Conservation (phyloP, 2,888 invertebrate species). For the Athripsodes cinereus region DNA sequence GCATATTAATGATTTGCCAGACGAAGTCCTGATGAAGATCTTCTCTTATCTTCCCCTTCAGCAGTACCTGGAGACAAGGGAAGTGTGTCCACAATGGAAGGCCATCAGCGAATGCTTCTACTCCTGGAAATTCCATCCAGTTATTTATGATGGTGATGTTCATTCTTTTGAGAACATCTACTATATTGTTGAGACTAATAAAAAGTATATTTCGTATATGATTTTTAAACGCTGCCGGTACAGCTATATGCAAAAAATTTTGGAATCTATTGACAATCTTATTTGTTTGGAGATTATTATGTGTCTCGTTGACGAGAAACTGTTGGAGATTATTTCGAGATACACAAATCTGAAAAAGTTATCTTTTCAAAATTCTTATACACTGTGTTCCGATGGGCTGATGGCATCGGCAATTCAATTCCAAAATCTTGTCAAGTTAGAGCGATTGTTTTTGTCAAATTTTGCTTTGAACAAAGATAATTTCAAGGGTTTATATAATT, state of each 20-base stretch:
- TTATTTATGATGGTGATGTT: conserved; percentile 39
- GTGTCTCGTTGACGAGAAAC: conserved; percentile 40
- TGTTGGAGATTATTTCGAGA: conserved; percentile 36
- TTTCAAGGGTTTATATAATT: conserved; percentile 37
- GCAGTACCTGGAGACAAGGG: conserved; percentile 37
- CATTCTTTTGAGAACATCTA: conserved; percentile 37
- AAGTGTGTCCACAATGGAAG: conserved; percentile 40
- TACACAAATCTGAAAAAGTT: conserved; percentile 40
- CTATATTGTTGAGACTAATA: conserved; percentile 36
- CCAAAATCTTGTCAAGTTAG: conserved; percentile 37
- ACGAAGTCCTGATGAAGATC: conserved; percentile 40
- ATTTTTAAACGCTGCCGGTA: conserved; percentile 44
- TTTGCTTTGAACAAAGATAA: conserved; percentile 40
- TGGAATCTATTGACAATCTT: conserved; percentile 38
- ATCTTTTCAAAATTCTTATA: conserved; percentile 40
- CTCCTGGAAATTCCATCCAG: conserved; percentile 37
- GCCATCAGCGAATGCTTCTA: conserved; percentile 30
- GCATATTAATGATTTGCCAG: conserved; percentile 33
- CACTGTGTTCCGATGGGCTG: not conserved
- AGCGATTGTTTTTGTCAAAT: conserved; percentile 39
- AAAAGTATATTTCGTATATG: conserved; percentile 35
- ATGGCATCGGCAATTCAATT: conserved; percentile 34
- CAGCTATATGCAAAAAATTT: conserved; percentile 35
- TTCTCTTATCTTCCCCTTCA: conserved; percentile 40
- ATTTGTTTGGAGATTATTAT: conserved; percentile 41